A percentile compares a stretch with the other conserved stretches of the same genome.
Conservation (phyloP, 2,797 vertebrate genomes). For the Potorous gilbertii region DNA sequence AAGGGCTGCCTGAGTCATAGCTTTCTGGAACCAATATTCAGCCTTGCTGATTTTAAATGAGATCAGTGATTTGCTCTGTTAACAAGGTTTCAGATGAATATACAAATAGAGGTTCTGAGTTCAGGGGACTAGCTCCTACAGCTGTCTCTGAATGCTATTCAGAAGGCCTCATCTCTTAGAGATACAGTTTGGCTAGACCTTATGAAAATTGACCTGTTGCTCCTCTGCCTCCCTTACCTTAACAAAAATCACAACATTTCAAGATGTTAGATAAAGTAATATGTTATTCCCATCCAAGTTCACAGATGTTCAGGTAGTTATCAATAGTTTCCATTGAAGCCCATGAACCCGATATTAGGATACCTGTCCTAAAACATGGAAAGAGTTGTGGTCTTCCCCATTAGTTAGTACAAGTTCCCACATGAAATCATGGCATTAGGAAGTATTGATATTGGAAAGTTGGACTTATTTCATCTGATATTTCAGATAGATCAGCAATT, state of each 20-base stretch:
- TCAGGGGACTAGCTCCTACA: constrained; percentile 64
- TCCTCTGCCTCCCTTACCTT: not conserved
- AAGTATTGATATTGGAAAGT: not conserved
- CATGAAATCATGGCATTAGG: not conserved
- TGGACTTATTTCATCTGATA: not conserved
- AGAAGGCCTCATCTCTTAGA: constrained; percentile 63
- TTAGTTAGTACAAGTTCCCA: not conserved
- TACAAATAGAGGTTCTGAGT: constrained; percentile 65
- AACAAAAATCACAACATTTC: not conserved
- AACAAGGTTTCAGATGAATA: constrained; percentile 68
- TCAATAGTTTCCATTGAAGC: not conserved
- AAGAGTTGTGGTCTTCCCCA: too few species aligned
- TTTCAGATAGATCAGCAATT: not conserved
- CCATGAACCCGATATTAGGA: not conserved
- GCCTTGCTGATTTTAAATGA: constrained; percentile 60
- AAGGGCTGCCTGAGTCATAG: constrained; percentile 68
- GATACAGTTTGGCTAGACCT: constrained; percentile 72
- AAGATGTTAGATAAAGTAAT: not conserved
- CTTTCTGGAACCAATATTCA: constrained; percentile 70
- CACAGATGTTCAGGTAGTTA: not conserved
- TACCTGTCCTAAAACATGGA: not conserved
- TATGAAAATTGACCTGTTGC: constrained; percentile 48
- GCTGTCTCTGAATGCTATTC: constrained; percentile 60
- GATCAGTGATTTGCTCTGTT: constrained; percentile 68
- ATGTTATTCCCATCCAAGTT: not conserved